Evolutionary conservation across 2,797 vertebrate species (phyloP), one percentile per base, ranked within the genome.

Genomic region (Harpagifer antarcticus): DNA sequence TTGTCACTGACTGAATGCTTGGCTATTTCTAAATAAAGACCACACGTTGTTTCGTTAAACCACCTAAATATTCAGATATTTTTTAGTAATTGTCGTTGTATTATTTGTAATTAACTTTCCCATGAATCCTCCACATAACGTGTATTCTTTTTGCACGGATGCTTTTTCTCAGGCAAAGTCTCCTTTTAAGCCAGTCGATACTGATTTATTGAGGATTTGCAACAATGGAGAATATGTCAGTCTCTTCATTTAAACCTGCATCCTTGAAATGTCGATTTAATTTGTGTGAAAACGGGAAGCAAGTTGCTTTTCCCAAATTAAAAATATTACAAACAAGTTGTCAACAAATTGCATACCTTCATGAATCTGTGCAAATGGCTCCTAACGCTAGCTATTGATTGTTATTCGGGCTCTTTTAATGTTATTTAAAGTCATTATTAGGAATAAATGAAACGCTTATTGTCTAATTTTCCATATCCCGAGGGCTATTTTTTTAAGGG

Each of bases 381-480:
- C 10, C 1, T 1, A 5, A 42, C 3, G 4, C 7, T 15, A n/a
- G 23, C 5, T 3, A 5, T 63, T 72, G 54, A 9, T 1, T 3
- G 10, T 1, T 9, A 37, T 48, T 54, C 8, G 16, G 2, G 12
- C 14, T 14, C 2, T 74, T 75, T 42, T 0, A 13, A 8, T 19
- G 5, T 11, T 1, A 9, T 65, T 31, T 42, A 11, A 57, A 59
- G 0, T 69, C 8, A 44, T 49, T 16, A 43, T 1, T 0, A 13
- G 16, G 33, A 48, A 72, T 45, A 53, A 13, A 73, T n/a, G n/a
- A 71, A 63, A 80, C 10, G 31, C 59, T 58, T 77, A 70, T 82
- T 83, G 78, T 88, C 44, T 75, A 37, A 20, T 86, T 88, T 91
- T 88, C 19, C 62, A 63, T 77, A 73, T 70, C 81, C 84, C 68